Conservation (phyloP, 2,888 invertebrate species). For the Chromoteleia sp. region DNA sequence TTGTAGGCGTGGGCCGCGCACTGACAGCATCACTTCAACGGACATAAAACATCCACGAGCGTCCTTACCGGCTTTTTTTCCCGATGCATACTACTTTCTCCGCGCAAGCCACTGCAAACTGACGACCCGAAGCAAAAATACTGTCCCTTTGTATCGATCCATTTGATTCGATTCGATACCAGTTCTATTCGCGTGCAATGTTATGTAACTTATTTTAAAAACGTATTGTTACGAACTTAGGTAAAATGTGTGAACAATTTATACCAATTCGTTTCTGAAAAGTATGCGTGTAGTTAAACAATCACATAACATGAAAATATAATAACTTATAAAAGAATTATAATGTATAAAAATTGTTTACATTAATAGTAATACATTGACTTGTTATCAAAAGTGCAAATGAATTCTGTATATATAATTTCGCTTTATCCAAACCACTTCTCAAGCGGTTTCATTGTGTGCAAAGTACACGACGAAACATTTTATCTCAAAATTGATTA, state of each 20-base stretch:
- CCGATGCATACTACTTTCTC: conserved; percentile 64
- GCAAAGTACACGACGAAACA: too few relatives aligned
- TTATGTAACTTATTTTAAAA: conserved; percentile 32
- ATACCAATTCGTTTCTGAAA: too few relatives aligned
- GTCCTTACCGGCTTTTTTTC: conserved; percentile 61
- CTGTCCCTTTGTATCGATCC: conserved; percentile 35
- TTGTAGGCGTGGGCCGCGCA: conserved; percentile 60
- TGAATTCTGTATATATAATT: too few relatives aligned
- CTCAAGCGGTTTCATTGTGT: too few relatives aligned
- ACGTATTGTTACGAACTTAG: background rate
- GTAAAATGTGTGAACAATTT: too few relatives aligned
- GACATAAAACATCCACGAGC: conserved; percentile 57
- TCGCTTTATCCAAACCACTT: too few relatives aligned
- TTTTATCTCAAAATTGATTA: too few relatives aligned
- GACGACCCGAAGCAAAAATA: conserved; percentile 31
- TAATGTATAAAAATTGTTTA: too few relatives aligned
- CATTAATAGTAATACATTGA: background rate
- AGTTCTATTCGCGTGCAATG: conserved; percentile 31
- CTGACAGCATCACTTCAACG: conserved; percentile 58
- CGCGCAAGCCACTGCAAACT: conserved; percentile 8
- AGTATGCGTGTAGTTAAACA: too few relatives aligned
- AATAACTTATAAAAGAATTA: too few relatives aligned
- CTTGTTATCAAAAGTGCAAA: too few relatives aligned
- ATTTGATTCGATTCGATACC: conserved; percentile 3
- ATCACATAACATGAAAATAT: too few relatives aligned